Percentiles rank a stretch among this genome's conserved stretches.
phyloP scores from a whole-genome alignment of 2,797 vertebrate species.

The Argyrosomus regius region DNA sequence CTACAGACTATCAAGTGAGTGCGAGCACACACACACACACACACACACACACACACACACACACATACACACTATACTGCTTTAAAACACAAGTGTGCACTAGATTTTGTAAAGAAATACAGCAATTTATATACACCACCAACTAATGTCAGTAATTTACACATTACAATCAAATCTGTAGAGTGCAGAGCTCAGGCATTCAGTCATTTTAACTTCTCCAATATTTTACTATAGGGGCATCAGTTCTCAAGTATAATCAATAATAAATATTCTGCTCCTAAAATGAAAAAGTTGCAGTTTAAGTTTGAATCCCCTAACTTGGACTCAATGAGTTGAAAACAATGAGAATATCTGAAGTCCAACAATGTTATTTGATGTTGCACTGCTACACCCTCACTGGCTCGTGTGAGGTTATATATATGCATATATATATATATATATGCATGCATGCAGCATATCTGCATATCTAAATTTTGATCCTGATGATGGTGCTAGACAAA shows the following conservation, averaged over 20 bases:
- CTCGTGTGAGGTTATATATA: no score
- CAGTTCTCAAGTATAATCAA: not conserved
- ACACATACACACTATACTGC: not conserved
- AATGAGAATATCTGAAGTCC: not conserved
- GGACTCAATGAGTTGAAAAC: not conserved
- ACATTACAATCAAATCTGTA: not conserved
- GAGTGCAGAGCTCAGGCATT: not conserved
- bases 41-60: constrained; percentile 13
- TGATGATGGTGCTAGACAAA: not conserved
- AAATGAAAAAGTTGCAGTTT: not conserved
- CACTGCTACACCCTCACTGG: not conserved
- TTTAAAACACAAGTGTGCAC: not conserved
- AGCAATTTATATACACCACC: not conserved
- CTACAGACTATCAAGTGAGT: constrained; percentile 99
- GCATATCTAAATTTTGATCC: no score
- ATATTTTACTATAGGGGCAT: not conserved
- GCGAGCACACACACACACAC: not conserved
- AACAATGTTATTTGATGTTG: not conserved
- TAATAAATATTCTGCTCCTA: not conserved
- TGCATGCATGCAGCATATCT: no score
- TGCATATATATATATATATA: no score
- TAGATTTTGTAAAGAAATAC: not conserved
- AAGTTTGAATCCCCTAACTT: not conserved
- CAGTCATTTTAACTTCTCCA: not conserved
- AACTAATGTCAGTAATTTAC: not conserved